Conservation (phyloP, 2,888 invertebrate species). For the Capitulum mitella region DNA sequence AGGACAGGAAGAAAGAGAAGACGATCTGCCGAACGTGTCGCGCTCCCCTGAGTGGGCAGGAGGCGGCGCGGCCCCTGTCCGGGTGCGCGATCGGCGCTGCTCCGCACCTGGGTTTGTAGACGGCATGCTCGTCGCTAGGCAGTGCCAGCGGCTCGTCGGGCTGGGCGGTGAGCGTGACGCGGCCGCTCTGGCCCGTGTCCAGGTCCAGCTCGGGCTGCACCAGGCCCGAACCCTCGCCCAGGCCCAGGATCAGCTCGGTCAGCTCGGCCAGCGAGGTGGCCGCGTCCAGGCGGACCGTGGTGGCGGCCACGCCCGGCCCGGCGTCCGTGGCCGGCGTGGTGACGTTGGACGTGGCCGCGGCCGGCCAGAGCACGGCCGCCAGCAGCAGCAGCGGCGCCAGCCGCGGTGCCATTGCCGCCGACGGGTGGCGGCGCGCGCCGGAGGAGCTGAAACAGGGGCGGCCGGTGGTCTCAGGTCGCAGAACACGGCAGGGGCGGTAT, state of each 20-base stretch:
- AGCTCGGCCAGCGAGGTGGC: constrained; percentile 10
- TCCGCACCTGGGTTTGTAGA: not conserved
- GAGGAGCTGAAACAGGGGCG: not conserved
- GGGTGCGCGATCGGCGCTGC: not conserved
- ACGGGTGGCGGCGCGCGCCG: not conserved
- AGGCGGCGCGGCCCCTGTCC: too few species aligned
- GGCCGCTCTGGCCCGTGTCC: not conserved
- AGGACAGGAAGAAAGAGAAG: too few species aligned
- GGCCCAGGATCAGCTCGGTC: constrained; percentile 2
- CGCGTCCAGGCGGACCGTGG: not conserved
- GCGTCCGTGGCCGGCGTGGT: not conserved
- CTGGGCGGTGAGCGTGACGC: not conserved
- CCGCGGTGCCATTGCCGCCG: not conserved
- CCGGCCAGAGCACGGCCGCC: not conserved
- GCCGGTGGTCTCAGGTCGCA: too few species aligned
- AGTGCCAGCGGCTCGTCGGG: not conserved
- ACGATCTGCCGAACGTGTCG: too few species aligned
- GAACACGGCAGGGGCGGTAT: too few species aligned
- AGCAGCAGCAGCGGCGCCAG: not conserved
- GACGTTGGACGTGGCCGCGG: too few species aligned
- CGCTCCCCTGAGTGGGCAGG: too few species aligned
- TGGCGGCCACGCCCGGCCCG: not conserved
- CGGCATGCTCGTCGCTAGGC: not conserved
- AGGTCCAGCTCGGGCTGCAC: not conserved
- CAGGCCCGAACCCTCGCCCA: not conserved